phyloP scores from a whole-genome alignment of 2,797 vertebrate species.

The Lacerta agilis region DNA sequence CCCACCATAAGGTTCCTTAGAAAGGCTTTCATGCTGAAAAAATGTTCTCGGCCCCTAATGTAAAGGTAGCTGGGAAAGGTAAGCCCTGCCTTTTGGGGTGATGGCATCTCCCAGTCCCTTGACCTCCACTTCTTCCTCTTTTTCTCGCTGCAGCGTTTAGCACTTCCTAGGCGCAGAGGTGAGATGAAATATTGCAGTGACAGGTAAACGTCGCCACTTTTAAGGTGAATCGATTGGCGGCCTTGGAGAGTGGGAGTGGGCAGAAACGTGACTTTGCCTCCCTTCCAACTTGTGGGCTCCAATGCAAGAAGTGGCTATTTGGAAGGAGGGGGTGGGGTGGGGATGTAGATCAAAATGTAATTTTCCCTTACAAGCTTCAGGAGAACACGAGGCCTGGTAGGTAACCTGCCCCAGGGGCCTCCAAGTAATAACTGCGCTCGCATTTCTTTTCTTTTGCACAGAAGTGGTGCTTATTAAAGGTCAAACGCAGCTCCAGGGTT shows the following conservation, averaged over 20 bases:
- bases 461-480: slow-evolving; percentile 59
- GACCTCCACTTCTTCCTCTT: background rate
- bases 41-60: no score
- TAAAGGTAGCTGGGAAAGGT: background rate
- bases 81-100: background rate
- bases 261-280: slow-evolving; percentile 39
- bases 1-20: no score
- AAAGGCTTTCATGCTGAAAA: no score
- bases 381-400: slow-evolving; percentile 34
- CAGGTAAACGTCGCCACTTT: fast-evolving
- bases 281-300: slow-evolving; percentile 48
- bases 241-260: background rate
- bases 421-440: slow-evolving; percentile 34
- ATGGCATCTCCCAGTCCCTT: background rate
- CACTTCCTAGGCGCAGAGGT: background rate
- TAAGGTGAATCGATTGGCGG: background rate
- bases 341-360: slow-evolving; percentile 65
- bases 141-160: background rate
- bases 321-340: background rate
- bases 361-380: slow-evolving; percentile 61
- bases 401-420: slow-evolving; percentile 44
- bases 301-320: slow-evolving; percentile 39
- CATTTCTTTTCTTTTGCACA: background rate
- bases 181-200: background rate
- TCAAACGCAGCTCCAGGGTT: slow-evolving; percentile 43